Base-by-base conservation (phyloP, 1,140 invertebrate genomes). In the Archegozetes longisetosus region DNA sequence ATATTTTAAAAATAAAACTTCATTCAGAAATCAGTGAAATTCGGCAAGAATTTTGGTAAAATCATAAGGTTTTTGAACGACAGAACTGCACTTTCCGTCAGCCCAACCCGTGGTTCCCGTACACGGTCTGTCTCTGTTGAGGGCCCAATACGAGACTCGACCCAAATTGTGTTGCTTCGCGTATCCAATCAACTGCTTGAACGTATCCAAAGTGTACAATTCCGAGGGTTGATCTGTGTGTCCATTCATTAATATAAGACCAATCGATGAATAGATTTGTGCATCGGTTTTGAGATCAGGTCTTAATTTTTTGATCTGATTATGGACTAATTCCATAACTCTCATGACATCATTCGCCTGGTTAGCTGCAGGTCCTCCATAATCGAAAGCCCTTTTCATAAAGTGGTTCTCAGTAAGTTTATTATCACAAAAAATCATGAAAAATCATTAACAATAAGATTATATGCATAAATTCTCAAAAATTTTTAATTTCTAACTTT, bases 171-270 rank as follows among this genome's bases (percentile, higher is more conserved):
- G 6, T 40, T 46, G n/a, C 6, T 3, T 14, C 13, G 57, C 57
- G 32, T 58, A 58, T 12, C 50, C n/a, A 20, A 58, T 24, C 9
- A 58, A 22, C 20, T 51, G 3, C 20, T 25, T 25, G 25, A 58
- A 58, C 4, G 57, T 58, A 14, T 58, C 51, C 20, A 50, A 17
- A 20, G 57, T 51, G 25, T 49, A 58, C 27, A 58, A 25, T 40
- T 58, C 57, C 26, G 24, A 28, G 13, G 47, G 26, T 46, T 58
- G 57, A 51, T 58, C 57, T n/a, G 57, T 58, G 47, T 58, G 57
- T 14, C 57, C 57, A 40, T 58, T 58, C 57, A 58, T 58, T 23
- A 58, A 46, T 28, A 58, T 58, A 14, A 58, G 48, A 49, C 57
- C 57, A 2, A n/a, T 58, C 17, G 26, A 20, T n/a, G 12, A 40